Evolutionary conservation across 2,888 invertebrate genomes (phyloP), one percentile per base, ranked within the genome.

Genomic region (Hedychridium roseum): DNA sequence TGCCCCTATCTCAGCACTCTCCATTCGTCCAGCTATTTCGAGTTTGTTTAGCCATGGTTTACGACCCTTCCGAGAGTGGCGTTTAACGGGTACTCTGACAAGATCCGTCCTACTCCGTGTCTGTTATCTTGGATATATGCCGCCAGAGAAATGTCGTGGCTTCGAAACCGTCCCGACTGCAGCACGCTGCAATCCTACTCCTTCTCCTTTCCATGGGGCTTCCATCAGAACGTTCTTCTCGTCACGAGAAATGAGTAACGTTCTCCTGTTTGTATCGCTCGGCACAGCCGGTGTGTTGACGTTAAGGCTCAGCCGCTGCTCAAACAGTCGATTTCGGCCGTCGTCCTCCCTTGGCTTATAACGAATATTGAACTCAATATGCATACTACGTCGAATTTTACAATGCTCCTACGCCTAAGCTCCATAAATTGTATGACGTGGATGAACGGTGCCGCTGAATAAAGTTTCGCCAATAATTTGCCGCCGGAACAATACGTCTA

Each of bases 41-140:
- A 61, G 61, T 68, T 65, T 70, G 66, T 71, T 71, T 70, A 62
- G 62, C 35, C 39, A 65, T 54, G 55, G 56, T 64, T 61, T 66
- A 61, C 52, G 50, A 41, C 50, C 36, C 55, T 52, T 49, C 48
- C 49, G 31, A 51, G 46, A 60, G 66, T 54, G 61, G 50, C 58
- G 57, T 63, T 62, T 68, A 63, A 64, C 57, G 50, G 54, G 50
- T 46, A 56, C 57, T 61, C 54, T 53, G 59, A 60, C 58, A 59
- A 57, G 43, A 57, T 56, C 55, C 57, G 53, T 60, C 41, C 60
- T 38, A 39, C 50, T 44, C 42, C 14, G 2, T 9, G n/a, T 23
- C n/a, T 50, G 63, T 67, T 66, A 68, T 68, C 66, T 64, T 54
- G 55, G 53, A 58, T 37, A 30, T n/a, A n/a, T n/a, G n/a, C n/a